Percentiles rank a stretch among this genome's conserved stretches.
Conservation (phyloP, 2,888 invertebrate genomes). For the Bellardia bayeri region DNA sequence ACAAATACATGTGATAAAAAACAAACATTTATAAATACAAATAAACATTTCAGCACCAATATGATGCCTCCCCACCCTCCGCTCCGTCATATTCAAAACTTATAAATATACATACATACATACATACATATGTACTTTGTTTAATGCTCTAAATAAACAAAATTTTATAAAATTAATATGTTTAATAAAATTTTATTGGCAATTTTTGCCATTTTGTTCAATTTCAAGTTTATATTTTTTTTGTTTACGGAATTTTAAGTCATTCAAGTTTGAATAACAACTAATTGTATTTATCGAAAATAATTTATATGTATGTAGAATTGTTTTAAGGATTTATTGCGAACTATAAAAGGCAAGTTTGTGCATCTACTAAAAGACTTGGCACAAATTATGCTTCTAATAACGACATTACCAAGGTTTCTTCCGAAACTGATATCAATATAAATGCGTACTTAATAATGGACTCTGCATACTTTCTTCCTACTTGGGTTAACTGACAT, state of each 20-base stretch:
- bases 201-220: conserved; percentile 31
- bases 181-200: conserved; percentile 32
- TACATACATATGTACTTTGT: conserved; percentile 12
- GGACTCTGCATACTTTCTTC: too few relatives aligned
- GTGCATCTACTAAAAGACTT: too few relatives aligned
- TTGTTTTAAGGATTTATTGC: background rate
- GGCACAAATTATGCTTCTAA: too few relatives aligned
- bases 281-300: background rate
- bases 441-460: too few relatives aligned
- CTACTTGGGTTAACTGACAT: too few relatives aligned
- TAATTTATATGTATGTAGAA: background rate
- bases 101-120: too few relatives aligned
- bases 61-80: background rate
- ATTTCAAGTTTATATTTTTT: conserved; percentile 21
- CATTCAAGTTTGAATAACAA: background rate
- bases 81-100: background rate
- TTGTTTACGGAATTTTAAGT: conserved; percentile 13
- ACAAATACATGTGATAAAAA: background rate
- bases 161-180: background rate
- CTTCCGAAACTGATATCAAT: too few relatives aligned
- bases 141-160: conserved; percentile 13
- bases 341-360: too few relatives aligned
- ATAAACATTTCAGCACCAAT: background rate
- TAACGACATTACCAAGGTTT: too few relatives aligned
- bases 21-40: background rate